Evolutionary conservation across 1,140 invertebrate species (phyloP), one percentile per base, ranked within the genome.

Genomic region (Drosophila setifemur): DNA sequence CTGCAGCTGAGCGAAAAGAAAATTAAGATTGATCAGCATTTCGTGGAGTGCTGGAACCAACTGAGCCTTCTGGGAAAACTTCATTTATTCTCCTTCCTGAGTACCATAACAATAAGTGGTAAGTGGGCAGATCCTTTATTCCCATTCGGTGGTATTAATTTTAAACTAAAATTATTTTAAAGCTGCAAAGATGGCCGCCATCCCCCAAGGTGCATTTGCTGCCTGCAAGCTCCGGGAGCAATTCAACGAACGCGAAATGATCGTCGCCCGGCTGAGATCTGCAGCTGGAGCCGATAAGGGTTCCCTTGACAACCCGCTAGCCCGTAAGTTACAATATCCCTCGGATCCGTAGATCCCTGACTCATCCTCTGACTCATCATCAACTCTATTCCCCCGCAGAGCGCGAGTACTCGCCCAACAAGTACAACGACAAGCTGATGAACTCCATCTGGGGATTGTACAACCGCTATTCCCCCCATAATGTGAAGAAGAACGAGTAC

Each of bases 401-500:
- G 23, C 75, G 89, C 42, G 92, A 93, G 63, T 86, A 91, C 29
- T 91, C 92, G 3, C 95, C 95, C 1, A 87, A 94, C 26, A 95
- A 96, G 74, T 97, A 97, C 89, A 96, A 95, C 90, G 95, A 94
- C 88, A 96, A 96, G 87, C 81, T 96, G 72, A 97, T 97, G 96
- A 96, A 96, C 89, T 96, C 95, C 85, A 96, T 97, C 89, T 97
- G 96, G 96, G 96, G 96, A 6, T 90, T 95, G 44, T 97, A 97
- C 92, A 97, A 97, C 88, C 93, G 94, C 35, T 96, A 96, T 83
- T 96, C 96, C 0, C 94, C 95, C 1, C 95, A 96, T 79, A 96
- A 96, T 89, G 94, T 96, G 63, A 96, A 96, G 91, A 95, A 95
- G 82, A 93, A 95, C 75, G 94, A 94, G 69, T 94, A 95, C 77